Evolutionary conservation across 1,140 invertebrate species (phyloP).

Genomic region (Pollicipes pollicipes): DNA sequence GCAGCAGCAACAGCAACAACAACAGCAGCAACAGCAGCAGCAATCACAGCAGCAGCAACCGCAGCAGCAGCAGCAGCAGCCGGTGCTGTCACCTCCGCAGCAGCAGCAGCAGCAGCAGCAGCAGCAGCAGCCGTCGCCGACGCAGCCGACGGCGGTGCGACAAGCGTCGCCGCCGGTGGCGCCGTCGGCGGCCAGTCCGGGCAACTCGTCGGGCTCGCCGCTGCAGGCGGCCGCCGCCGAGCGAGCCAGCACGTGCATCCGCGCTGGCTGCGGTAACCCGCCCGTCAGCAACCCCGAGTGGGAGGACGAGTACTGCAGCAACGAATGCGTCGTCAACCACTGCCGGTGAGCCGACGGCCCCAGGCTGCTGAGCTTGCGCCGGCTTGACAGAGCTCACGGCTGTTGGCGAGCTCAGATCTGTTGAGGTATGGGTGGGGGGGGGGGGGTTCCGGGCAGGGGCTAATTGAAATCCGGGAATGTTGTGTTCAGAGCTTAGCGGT

Average conservation of each 20-base stretch:
- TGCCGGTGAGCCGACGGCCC: constrained; percentile 40
- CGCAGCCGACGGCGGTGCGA: constrained; percentile 28
- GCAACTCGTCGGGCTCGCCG: constrained; percentile 10
- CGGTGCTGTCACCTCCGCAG: constrained; percentile 17
- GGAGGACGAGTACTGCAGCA: constrained; percentile 94
- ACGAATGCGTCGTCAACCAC: constrained; percentile 90
- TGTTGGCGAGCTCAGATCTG: no score
- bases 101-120: no score
- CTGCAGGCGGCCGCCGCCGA: background rate
- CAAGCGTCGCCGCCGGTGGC: constrained; percentile 25
- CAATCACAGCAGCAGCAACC: no score
- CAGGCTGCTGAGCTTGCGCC: background rate
- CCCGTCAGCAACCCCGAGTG: constrained; percentile 82
- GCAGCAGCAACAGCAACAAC: constrained; percentile 24
- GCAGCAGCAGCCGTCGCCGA: constrained; percentile 27
- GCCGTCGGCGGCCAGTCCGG: constrained; percentile 25
- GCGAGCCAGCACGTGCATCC: constrained; percentile 40
- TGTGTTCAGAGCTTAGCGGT: no score
- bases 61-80: constrained; percentile 30
- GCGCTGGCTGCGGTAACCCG: constrained; percentile 74
- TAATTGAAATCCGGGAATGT: no score
- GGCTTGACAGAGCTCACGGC: no score
- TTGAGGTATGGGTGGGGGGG: no score
- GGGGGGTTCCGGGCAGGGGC: no score
- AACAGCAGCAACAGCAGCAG: constrained; percentile 28